Evolutionary conservation across 2,797 vertebrate genomes (phyloP), one percentile per base, ranked within the genome.

Genomic region (Pteropus rufus): DNA sequence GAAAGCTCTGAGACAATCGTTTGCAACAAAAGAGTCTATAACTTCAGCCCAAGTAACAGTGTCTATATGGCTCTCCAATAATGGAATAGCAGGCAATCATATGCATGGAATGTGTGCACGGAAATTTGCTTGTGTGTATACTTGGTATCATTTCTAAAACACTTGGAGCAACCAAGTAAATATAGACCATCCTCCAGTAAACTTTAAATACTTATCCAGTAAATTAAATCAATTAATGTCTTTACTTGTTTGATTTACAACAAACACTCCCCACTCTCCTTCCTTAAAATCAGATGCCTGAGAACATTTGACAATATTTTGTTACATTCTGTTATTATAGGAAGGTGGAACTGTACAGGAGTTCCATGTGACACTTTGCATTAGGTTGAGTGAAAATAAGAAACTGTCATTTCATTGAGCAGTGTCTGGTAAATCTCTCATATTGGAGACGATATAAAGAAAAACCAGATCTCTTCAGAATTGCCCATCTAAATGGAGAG

Each of bases 121-220:
- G 46, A 64, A 58, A 79, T 65, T 69, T 64, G 54, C n/a, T 44
- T 49, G 2, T 79, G 41, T 39, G 64, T 56, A n/a, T 29, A 72
- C 26, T 77, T 76, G 60, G 52, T 24, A 88, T 77, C 88, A 91
- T 70, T 92, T 87, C 75, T n/a, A 80, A 88, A 93, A 93, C 83
- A 79, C 41, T 15, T 26, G 58, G 70, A 58, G 72, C 46, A 90
- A 73, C 26, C 58, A 75, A 91, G 64, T 76, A 83, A 93, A 96
- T 41, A 80, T 2, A 86, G 49, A 34, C 24, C 7, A 39, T 36
- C 79, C 19, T 80, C 41, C 83, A 81, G 60, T 52, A 95, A 96
- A 96, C 46, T 87, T 94, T 85, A 89, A 73, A 62, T 89, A 89
- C 82, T 54, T 93, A 89, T 39, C 64, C 64, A 60, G 29, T n/a